Base-by-base conservation (phyloP, 2,797 vertebrate species). In the Micropoecilia bifurca region DNA sequence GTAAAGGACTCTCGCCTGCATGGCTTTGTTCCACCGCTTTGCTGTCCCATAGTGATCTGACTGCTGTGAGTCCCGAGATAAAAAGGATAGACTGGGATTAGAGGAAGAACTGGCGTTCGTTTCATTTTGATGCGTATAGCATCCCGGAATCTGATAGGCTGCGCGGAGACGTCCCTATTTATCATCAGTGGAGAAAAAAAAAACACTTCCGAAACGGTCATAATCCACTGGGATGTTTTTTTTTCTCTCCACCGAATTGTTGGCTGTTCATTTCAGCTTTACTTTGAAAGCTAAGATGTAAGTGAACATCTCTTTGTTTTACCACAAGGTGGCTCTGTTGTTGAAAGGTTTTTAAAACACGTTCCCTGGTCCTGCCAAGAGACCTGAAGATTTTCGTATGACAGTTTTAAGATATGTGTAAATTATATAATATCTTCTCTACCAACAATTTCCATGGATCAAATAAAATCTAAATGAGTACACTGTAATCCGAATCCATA, bases 81-180 rank as follows among this genome's bases (percentile, higher is more conserved):
- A 99, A 97, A 97, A 96, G 93, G 97, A 97, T 97, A 96, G 96
- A 94, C 94, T 89, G 94, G 98, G 98, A 99, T 99, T 99, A 97
- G 93, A 81, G 95, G 95, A 94, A 94, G 95, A 94, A 96, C 96
- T 96, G 95, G 92, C 94, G 95, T 95, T 97, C 94, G 96, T 95
- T 97, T 97, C 96, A 96, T 97, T 96, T 96, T 95, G 95, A 96
- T 92, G 97, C 96, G 96, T 97, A 96, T 94, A 97, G 95, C 95
- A 96, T 97, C 95, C 97, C 93, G 90, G 93, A 96, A 96, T 95
- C 78, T 55, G 89, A 93, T 94, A 92, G 95, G 90, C 94, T 96
- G 91, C 75, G 83, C 83, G 91, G 91, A 93, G 86, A 94, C 90
- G 85, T 92, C 91, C 90, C 90, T 91, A 90, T 93, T 93, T 91